phyloP scores from a whole-genome alignment of 2,888 invertebrate species.

The Punctoribates punctum region DNA sequence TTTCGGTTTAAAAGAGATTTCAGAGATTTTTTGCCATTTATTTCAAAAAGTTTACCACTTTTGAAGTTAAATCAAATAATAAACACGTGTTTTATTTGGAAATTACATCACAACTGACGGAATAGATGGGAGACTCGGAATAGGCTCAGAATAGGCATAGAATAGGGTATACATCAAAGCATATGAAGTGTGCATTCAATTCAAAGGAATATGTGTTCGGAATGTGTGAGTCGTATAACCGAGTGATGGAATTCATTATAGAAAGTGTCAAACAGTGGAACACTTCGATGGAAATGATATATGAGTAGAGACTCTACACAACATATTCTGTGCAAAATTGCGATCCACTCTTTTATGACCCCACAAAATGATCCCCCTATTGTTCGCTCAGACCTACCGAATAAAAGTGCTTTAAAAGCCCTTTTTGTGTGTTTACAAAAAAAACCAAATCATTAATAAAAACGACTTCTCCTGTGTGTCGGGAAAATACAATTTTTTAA shows the following conservation, averaged over 20 bases:
- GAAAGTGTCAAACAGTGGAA: slow-evolving; percentile 20
- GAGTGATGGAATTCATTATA: slow-evolving; percentile 26
- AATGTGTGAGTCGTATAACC: neutral
- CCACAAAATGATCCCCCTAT: neutral
- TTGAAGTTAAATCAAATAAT: neutral
- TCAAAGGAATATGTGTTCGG: slow-evolving; percentile 2
- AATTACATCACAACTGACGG: neutral
- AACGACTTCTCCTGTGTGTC: neutral
- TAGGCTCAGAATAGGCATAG: no score
- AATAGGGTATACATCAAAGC: neutral
- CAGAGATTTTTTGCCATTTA: no score
- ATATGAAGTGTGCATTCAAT: slow-evolving; percentile 4
- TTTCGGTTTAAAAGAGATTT: no score
- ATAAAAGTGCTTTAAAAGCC: neutral
- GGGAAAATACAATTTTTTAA: no score
- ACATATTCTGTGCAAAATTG: slow-evolving; percentile 14
- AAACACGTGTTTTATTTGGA: slow-evolving; percentile 6
- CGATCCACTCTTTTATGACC: slow-evolving; percentile 21
- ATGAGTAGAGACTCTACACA: neutral
- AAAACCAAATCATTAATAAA: neutral
- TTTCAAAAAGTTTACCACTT: neutral
- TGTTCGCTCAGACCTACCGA: neutral
- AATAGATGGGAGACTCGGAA: neutral
- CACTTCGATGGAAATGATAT: neutral
- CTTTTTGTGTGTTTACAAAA: neutral